Evolutionary conservation across 2,797 vertebrate species (phyloP).

Genomic region (Bothrops alternatus): DNA sequence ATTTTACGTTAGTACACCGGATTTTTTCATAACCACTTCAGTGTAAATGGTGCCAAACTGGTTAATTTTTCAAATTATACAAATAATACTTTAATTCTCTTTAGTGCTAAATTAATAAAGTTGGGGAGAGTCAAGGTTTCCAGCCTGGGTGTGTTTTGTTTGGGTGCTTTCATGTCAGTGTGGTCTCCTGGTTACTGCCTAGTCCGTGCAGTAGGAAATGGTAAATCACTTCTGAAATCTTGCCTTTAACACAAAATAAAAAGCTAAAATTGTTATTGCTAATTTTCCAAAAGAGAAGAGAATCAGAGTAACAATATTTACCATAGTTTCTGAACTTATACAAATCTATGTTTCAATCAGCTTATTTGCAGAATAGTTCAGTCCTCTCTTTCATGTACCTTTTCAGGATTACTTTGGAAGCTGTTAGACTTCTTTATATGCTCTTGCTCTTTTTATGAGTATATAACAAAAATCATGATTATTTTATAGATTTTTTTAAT

Average conservation of each 20-base stretch:
- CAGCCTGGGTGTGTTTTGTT: background rate
- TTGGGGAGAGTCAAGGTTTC: background rate
- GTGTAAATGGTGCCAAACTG: background rate
- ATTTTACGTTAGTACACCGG: background rate
- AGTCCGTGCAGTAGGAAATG: background rate
- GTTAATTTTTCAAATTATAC: background rate
- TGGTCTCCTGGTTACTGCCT: background rate
- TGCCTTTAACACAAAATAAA: constrained; percentile 50
- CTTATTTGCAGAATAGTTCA: constrained; percentile 18
- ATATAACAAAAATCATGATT: constrained; percentile 28
- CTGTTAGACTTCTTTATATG: constrained; percentile 42
- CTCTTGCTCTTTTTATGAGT: constrained; percentile 30
- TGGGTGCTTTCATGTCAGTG: background rate
- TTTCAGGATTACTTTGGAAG: constrained; percentile 32
- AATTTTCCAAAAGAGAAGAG: constrained; percentile 35
- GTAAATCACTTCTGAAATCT: background rate
- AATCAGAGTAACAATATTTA: constrained; percentile 57
- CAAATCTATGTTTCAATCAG: constrained; percentile 57
- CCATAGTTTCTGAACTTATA: constrained; percentile 44
- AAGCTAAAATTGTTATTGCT: constrained; percentile 43
- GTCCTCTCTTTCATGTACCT: background rate
- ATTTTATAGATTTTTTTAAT: too few relatives aligned
- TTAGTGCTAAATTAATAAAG: background rate
- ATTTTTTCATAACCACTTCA: background rate
- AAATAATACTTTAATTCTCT: background rate